A percentile compares a stretch with the other conserved stretches of the same genome.
Evolutionary conservation across 1,140 invertebrate genomes (phyloP).

Genomic region (Lepidurus apus): DNA sequence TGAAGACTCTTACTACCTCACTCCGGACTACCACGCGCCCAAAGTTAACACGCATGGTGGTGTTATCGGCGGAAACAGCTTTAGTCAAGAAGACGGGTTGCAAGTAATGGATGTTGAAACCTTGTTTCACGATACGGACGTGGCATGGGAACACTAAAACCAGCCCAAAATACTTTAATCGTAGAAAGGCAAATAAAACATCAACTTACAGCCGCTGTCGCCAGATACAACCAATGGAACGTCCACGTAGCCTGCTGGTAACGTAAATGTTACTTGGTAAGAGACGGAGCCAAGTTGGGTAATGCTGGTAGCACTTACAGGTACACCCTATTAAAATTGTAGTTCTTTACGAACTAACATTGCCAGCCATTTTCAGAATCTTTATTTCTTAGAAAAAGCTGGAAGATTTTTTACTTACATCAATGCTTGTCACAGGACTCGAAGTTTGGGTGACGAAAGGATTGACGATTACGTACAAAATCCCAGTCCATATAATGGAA

Average conservation of each 20-base stretch:
- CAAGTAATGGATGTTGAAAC: background rate
- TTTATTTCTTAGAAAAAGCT: background rate
- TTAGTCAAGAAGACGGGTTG: background rate
- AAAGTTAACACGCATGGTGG: background rate
- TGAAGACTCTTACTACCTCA: background rate
- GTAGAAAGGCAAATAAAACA: too few species aligned
- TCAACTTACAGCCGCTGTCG: background rate
- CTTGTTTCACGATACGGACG: background rate
- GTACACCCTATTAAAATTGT: background rate
- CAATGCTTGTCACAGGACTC: background rate
- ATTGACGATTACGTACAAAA: background rate
- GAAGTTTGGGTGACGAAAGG: background rate
- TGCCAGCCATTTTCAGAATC: background rate
- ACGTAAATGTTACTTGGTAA: background rate
- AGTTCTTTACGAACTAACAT: background rate
- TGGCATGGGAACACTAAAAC: background rate
- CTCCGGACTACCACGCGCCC: background rate
- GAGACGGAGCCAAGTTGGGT: background rate
- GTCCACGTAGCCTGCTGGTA: background rate
- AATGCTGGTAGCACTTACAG: background rate
- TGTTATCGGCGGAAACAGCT: background rate
- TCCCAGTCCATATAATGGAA: background rate
- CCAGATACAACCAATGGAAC: background rate
- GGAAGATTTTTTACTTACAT: background rate
- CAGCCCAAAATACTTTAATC: background rate